Conservation (phyloP, 2,797 vertebrate genomes). For the Eupleurogrammus muticus region DNA sequence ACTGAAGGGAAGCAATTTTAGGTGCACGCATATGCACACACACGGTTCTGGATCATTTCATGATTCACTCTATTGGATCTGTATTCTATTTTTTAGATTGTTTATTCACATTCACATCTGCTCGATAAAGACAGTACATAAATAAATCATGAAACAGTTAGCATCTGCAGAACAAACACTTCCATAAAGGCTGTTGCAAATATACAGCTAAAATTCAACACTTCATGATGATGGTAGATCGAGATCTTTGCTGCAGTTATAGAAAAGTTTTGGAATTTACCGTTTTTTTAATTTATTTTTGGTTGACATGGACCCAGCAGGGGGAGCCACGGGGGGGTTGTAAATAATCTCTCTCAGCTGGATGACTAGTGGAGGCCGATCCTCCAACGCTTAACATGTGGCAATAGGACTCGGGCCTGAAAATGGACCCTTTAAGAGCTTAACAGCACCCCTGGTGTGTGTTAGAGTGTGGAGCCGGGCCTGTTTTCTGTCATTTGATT, state of each 20-base stretch:
- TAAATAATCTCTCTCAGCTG: constrained; percentile 29
- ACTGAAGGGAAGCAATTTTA: no score
- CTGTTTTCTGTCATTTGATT: neutral
- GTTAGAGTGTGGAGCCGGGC: neutral
- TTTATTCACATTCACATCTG: neutral
- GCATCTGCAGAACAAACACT: neutral
- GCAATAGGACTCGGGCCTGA: neutral
- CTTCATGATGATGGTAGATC: neutral
- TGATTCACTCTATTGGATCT: no score
- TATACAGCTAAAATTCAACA: neutral
- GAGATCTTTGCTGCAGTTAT: neutral
- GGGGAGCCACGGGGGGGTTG: neutral
- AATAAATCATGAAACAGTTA: neutral
- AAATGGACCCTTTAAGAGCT: neutral
- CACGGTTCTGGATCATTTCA: no score
- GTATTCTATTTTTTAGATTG: no score
- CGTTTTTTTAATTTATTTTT: neutral
- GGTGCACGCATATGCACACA: no score
- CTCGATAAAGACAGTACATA: neutral
- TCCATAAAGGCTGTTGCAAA: neutral
- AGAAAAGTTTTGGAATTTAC: constrained; percentile 6
- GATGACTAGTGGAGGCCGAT: constrained; percentile 12
- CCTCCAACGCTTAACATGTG: constrained; percentile 1
- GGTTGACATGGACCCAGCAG: constrained; percentile 3
- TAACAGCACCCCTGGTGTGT: neutral